Percentiles rank a stretch among this genome's conserved stretches.
Evolutionary conservation across 2,113 vertebrate species (phyloP).

Genomic region (Protomyctophum bolini): DNA sequence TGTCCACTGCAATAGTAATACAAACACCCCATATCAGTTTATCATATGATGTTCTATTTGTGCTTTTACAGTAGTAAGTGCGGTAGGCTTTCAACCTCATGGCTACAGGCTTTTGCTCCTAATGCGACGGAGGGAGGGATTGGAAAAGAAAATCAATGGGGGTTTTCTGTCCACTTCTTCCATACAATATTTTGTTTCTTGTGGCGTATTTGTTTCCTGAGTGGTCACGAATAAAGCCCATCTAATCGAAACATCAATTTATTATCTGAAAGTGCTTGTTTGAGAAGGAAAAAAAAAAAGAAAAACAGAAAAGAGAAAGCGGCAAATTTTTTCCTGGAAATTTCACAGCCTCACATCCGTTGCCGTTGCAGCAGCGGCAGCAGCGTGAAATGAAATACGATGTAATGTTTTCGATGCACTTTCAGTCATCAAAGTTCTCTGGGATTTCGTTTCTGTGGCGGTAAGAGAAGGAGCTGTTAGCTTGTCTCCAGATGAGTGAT

Average conservation of each 20-base stretch:
- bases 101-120: slow-evolving; percentile 47
- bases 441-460: slow-evolving; percentile 54
- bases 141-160: slow-evolving; percentile 74
- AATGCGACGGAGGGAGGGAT: slow-evolving; percentile 17
- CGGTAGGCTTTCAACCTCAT: slow-evolving; percentile 22
- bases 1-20: slow-evolving; percentile 49
- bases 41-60: slow-evolving; percentile 51
- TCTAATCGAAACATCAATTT: slow-evolving; percentile 84
- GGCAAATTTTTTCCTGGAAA: slow-evolving; percentile 73
- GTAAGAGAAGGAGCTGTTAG: slow-evolving; percentile 49
- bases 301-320: slow-evolving; percentile 27
- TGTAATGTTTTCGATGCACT: slow-evolving; percentile 61
- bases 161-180: slow-evolving; percentile 70
- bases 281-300: neutral
- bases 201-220: slow-evolving; percentile 81
- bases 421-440: slow-evolving; percentile 61
- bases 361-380: slow-evolving; percentile 15
- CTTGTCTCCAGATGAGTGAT: slow-evolving; percentile 45
- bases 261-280: slow-evolving; percentile 78
- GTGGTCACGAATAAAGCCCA: slow-evolving; percentile 74
- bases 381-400: slow-evolving; percentile 64
- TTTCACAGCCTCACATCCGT: slow-evolving; percentile 70
- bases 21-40: slow-evolving; percentile 61
- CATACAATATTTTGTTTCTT: slow-evolving; percentile 83
- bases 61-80: slow-evolving; percentile 44